Conservation (phyloP, 2,888 invertebrate genomes). For the Hypselothyrea guttata region DNA sequence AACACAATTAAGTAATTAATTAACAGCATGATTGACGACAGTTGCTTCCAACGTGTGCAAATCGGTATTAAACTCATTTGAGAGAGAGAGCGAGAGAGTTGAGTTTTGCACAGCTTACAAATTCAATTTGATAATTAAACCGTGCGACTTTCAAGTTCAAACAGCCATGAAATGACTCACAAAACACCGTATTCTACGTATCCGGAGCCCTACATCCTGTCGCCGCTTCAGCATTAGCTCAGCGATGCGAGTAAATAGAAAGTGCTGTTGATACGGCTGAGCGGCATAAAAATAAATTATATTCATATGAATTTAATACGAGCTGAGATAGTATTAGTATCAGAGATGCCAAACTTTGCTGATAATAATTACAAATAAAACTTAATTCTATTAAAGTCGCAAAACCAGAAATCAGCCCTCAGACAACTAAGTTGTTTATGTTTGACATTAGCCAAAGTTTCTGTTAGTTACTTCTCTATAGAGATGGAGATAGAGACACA, state of each 20-base stretch:
- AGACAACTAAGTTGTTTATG: slow-evolving; percentile 41
- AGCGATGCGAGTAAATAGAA: slow-evolving; percentile 39
- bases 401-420: slow-evolving; percentile 29
- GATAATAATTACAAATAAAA: neutral
- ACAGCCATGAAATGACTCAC: slow-evolving; percentile 61
- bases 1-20: slow-evolving; percentile 70
- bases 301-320: neutral
- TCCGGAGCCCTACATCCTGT: slow-evolving; percentile 29
- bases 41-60: slow-evolving; percentile 24
- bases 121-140: slow-evolving; percentile 62
- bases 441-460: slow-evolving; percentile 56
- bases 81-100: too few species aligned
- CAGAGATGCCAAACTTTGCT: slow-evolving; percentile 8
- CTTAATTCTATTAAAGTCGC: slow-evolving; percentile 15
- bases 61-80: slow-evolving; percentile 57
- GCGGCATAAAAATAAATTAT: neutral
- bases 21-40: slow-evolving; percentile 54
- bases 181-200: slow-evolving; percentile 1
- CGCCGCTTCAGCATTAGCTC: slow-evolving; percentile 12
- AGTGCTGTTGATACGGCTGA: slow-evolving; percentile 31
- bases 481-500: neutral
- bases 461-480: slow-evolving; percentile 3
- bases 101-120: slow-evolving; percentile 46
- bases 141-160: slow-evolving; percentile 63
- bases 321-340: neutral